Evolutionary conservation across 2,888 invertebrate genomes (phyloP).

Genomic region (Coleophora flavipennella): DNA sequence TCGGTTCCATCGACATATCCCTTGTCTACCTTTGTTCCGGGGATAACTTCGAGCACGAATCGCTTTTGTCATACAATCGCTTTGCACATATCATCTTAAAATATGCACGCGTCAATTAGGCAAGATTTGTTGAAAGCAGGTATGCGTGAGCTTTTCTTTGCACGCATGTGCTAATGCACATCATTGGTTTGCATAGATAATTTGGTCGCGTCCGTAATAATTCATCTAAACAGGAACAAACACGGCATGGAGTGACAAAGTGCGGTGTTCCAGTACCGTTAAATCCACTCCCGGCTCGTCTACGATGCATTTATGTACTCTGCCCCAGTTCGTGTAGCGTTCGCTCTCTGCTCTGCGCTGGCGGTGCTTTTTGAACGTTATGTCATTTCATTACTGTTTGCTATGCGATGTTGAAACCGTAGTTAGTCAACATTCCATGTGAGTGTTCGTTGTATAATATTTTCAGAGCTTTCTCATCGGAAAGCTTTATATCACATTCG

Average conservation of each 20-base stretch:
- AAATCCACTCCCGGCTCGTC: slow-evolving; percentile 35
- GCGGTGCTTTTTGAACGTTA: slow-evolving; percentile 18
- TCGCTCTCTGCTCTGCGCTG: slow-evolving; percentile 2
- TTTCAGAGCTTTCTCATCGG: slow-evolving; percentile 9
- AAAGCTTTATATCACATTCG: neutral
- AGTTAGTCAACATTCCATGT: slow-evolving; percentile 13
- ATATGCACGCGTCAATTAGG: too few relatives aligned
- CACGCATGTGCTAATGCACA: neutral
- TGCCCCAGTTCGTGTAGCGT: slow-evolving; percentile 29
- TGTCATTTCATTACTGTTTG: slow-evolving; percentile 19
- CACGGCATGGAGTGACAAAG: slow-evolving; percentile 23
- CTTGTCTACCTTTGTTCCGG: slow-evolving; percentile 40
- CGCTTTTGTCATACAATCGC: neutral
- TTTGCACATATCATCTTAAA: neutral
- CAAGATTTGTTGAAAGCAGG: too few relatives aligned
- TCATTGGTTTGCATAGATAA: neutral
- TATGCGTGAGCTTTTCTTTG: too few relatives aligned
- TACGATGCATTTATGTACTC: slow-evolving; percentile 30
- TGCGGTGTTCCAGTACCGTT: slow-evolving; percentile 34
- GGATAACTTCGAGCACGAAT: slow-evolving; percentile 11
- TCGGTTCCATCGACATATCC: slow-evolving; percentile 44
- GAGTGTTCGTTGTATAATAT: slow-evolving; percentile 9
- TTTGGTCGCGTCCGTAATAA: slow-evolving; percentile 6
- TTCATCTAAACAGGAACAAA: slow-evolving; percentile 20
- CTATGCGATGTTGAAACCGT: slow-evolving; percentile 15